A percentile compares a stretch with the other conserved stretches of the same genome.
Conservation (phyloP, 2,888 invertebrate genomes). For the Spodoptera littoralis region DNA sequence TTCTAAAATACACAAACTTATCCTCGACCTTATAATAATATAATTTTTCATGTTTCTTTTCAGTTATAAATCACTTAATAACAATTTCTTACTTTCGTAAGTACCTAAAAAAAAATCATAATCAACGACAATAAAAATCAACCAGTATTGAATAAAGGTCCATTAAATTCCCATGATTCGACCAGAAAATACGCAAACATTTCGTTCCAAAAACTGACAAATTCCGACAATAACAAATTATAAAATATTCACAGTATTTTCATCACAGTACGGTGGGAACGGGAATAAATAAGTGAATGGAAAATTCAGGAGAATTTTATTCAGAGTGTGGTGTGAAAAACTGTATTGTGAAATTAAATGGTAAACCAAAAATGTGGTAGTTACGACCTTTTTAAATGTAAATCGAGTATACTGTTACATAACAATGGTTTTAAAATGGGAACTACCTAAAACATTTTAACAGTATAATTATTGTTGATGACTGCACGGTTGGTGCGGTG, state of each 20-base stretch:
- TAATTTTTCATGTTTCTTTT: no score
- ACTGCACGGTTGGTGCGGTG: no score
- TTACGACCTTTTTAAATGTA: slow-evolving; percentile 37
- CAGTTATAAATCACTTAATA: no score
- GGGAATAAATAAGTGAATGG: slow-evolving; percentile 10
- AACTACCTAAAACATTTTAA: no score
- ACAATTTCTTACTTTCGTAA: no score
- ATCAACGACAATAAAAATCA: background rate
- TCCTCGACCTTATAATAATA: no score
- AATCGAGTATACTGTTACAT: slow-evolving; percentile 28
- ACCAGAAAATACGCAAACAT: slow-evolving; percentile 6
- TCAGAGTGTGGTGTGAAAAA: slow-evolving; percentile 10
- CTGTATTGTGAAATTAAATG: slow-evolving; percentile 23
- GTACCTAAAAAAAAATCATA: no score
- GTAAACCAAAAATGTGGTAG: slow-evolving; percentile 13
- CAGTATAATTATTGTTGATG: no score
- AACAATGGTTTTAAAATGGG: slow-evolving; percentile 16
- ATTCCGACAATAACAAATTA: slow-evolving; percentile 4
- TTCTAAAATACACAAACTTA: no score
- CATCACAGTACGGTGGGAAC: slow-evolving; percentile 9
- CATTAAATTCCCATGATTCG: background rate
- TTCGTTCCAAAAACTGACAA: background rate
- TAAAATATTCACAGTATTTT: slow-evolving; percentile 5
- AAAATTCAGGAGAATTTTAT: slow-evolving; percentile 27
- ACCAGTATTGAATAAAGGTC: background rate